Evolutionary conservation across 2,113 vertebrate genomes (phyloP), one percentile per base, ranked within the genome.

Genomic region (Rousettus leschenaultii): DNA sequence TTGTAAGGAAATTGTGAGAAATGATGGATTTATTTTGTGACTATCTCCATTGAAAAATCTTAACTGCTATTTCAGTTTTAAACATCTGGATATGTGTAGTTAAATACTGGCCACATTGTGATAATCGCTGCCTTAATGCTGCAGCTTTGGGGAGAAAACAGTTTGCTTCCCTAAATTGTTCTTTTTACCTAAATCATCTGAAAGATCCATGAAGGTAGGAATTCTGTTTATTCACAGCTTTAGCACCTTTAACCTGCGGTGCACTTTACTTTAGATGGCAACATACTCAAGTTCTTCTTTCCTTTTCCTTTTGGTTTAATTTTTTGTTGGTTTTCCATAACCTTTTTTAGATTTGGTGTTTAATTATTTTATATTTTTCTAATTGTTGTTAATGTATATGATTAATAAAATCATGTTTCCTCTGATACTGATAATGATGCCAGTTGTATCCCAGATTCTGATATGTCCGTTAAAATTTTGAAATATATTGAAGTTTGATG

Each of bases 331-430:
- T 55, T 83, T 83, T 77, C 14, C 73, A 21, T 43, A 45, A 18
- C 24, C 24, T 51, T 12, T 91, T 73, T 4, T 5, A 79, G 68
- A 28, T 28, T n/a, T 86, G 28, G 5, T 28, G 1, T 45, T 82
- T 51, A 86, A 26, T 86, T 78, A 7, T 35, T 75, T 75, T 66
- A 40, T 65, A 48, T 14, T 86, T 86, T 94, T 53, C 8, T 53
- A 45, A 8, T 75, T 61, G 40, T 35, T 75, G 24, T 33, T 71
- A 6, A 48, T 82, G 10, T 1, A 59, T 13, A 6, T 57, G 40
- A 63, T 43, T 74, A 92, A 84, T 65, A 14, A 5, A 88, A 43
- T 71, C 8, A 75, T 24, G 45, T 75, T 83, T 59, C 5, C 35
- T 65, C 38, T 75, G 35, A 22, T 55, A 80, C 33, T 75, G 35